Evolutionary conservation across 2,888 invertebrate species (phyloP).

Genomic region (Epistrophella euchroma): DNA sequence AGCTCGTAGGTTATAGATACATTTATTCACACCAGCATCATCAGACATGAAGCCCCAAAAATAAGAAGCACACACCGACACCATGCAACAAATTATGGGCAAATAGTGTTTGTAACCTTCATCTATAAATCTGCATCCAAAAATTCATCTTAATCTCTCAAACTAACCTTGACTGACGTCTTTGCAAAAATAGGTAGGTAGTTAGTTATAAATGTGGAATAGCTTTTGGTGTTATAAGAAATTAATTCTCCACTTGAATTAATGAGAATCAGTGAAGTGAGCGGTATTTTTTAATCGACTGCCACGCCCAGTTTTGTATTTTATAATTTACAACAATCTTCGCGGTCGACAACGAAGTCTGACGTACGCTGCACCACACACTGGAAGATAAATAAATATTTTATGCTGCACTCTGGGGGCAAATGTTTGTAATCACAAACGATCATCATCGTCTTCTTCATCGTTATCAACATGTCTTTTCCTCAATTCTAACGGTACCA

Average conservation of each 20-base stretch:
- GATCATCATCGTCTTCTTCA: constrained; percentile 6
- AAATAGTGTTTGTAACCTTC: constrained; percentile 43
- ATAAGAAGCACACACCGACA: constrained; percentile 6
- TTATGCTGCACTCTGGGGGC: constrained; percentile 31
- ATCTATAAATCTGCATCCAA: constrained; percentile 24
- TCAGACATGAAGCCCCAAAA: constrained; percentile 19
- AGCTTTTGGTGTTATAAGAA: constrained; percentile 3
- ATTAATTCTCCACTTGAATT: constrained; percentile 39
- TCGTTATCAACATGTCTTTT: constrained; percentile 35
- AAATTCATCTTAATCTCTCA: constrained; percentile 39
- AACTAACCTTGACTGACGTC: constrained; percentile 63
- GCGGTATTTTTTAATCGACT: constrained; percentile 50
- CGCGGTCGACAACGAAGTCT: neutral
- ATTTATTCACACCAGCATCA: constrained; percentile 19
- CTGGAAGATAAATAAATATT: constrained; percentile 51
- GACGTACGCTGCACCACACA: neutral
- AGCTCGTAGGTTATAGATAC: too few relatives aligned
- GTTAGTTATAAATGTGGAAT: constrained; percentile 1
- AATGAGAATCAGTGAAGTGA: constrained; percentile 44
- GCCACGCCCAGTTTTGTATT: constrained; percentile 60
- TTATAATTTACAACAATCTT: constrained; percentile 10
- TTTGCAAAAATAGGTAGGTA: neutral
- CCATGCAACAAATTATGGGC: constrained; percentile 38
- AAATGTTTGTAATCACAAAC: constrained; percentile 2
- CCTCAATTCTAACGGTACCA: constrained; percentile 69